Conservation (phyloP, 2,888 invertebrate species). For the Ryuthela nishihirai region DNA sequence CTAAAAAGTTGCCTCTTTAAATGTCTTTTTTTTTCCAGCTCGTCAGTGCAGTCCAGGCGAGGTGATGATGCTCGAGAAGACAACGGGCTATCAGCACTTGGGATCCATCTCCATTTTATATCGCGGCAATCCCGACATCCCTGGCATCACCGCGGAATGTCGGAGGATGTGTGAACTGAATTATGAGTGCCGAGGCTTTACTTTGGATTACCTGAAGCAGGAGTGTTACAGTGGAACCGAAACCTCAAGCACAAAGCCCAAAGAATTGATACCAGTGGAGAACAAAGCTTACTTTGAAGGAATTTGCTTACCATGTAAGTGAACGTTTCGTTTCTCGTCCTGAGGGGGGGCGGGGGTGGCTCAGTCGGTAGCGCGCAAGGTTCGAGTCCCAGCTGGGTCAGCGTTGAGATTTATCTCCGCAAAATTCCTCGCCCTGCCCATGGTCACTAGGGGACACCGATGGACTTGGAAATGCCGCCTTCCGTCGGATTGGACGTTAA, state of each 20-base stretch:
- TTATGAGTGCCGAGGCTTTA: constrained; percentile 51
- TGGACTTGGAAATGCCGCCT: too few species aligned
- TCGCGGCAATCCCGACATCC: constrained; percentile 44
- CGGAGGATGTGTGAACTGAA: constrained; percentile 49
- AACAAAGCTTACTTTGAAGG: constrained; percentile 44
- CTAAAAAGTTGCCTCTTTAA: too few species aligned
- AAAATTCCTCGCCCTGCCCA: too few species aligned
- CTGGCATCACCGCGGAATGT: constrained; percentile 52
- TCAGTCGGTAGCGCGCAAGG: too few species aligned
- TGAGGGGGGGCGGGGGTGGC: too few species aligned
- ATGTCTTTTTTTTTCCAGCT: constrained; percentile 5
- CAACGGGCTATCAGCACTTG: constrained; percentile 29
- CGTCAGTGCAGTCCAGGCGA: constrained; percentile 34
- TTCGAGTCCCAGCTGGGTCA: too few species aligned
- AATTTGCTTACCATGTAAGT: constrained; percentile 41
- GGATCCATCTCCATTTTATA: constrained; percentile 42
- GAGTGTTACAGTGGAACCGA: constrained; percentile 46
- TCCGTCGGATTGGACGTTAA: too few species aligned
- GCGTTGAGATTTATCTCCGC: too few species aligned
- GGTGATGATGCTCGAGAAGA: constrained; percentile 34
- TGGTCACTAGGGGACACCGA: too few species aligned
- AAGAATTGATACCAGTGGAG: constrained; percentile 40
- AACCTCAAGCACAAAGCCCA: constrained; percentile 28
- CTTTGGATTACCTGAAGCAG: constrained; percentile 51
- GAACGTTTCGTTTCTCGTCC: too few species aligned